Conservation (phyloP, 1,140 invertebrate species). For the Heliothis virescens region DNA sequence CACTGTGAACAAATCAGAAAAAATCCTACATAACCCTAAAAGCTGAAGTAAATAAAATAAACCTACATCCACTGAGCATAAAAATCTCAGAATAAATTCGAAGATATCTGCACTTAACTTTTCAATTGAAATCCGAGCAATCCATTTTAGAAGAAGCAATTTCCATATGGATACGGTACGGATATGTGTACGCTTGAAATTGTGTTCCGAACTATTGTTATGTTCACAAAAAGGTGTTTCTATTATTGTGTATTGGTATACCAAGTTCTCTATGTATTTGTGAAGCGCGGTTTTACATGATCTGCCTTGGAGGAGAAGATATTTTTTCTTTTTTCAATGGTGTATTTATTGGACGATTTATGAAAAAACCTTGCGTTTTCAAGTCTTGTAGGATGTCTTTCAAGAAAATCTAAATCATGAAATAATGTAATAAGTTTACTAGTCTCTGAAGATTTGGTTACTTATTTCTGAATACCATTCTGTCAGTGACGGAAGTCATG, state of each 20-base stretch:
- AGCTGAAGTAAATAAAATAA: neutral
- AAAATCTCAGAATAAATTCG: conserved; percentile 37
- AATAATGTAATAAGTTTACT: too few species aligned
- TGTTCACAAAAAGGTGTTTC: conserved; percentile 4
- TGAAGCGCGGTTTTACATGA: neutral
- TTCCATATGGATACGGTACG: conserved; percentile 44
- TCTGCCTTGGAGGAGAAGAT: too few species aligned
- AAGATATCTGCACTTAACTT: conserved; percentile 30
- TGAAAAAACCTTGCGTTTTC: too few species aligned
- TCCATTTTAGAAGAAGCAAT: conserved; percentile 47
- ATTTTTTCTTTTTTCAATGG: too few species aligned
- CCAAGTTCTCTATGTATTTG: neutral
- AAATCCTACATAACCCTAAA: too few species aligned
- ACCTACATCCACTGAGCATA: conserved; percentile 7
- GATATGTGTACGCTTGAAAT: conserved; percentile 20
- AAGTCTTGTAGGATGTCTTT: too few species aligned
- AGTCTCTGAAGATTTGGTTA: too few species aligned
- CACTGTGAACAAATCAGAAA: too few species aligned
- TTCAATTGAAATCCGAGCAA: conserved; percentile 44
- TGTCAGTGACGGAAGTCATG: too few species aligned
- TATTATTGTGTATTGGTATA: conserved; percentile 22
- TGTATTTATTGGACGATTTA: neutral
- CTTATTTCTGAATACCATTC: too few species aligned
- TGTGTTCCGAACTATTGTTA: conserved; percentile 38
- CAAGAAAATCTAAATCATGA: too few species aligned